These are phyloP conservation scores for Limnephilus rhombicus DNA, from an alignment of 2,888 invertebrate genomes.

Conservation along the genomic window DNA sequence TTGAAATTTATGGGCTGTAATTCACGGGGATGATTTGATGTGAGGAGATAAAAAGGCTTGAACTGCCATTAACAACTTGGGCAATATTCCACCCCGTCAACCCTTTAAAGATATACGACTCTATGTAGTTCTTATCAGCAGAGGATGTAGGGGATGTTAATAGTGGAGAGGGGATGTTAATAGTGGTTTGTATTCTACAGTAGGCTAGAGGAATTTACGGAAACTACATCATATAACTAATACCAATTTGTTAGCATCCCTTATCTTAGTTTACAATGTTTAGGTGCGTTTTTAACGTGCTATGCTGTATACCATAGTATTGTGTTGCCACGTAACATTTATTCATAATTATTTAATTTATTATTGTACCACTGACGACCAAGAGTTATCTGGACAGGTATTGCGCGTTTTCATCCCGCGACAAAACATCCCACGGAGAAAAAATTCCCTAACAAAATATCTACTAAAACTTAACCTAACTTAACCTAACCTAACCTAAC, in stretches of 20 bases:
- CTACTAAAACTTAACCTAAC: too few species aligned
- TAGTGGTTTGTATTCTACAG: background rate
- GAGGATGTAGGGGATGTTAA: background rate
- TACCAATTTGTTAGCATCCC: background rate
- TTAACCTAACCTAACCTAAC: too few species aligned
- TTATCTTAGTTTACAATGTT: background rate
- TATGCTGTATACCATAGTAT: background rate
- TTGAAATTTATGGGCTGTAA: background rate
- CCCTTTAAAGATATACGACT: background rate
- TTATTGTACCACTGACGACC: too few species aligned
- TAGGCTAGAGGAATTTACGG: background rate
- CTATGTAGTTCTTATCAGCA: background rate
- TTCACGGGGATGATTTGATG: background rate
- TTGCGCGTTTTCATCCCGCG: too few species aligned
- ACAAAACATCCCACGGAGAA: too few species aligned
- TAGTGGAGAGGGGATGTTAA: background rate
- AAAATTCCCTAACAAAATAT: too few species aligned
- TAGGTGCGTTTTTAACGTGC: background rate
- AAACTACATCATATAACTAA: background rate
- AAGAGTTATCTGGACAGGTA: too few species aligned
- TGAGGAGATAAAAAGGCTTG: background rate
- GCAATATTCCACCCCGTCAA: background rate
- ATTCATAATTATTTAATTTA: too few species aligned
- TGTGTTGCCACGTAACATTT: too few species aligned
- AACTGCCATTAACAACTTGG: background rate